Base-by-base conservation (phyloP, 64 coral and sea anemone species). In the Pocillopora damicornis region DNA sequence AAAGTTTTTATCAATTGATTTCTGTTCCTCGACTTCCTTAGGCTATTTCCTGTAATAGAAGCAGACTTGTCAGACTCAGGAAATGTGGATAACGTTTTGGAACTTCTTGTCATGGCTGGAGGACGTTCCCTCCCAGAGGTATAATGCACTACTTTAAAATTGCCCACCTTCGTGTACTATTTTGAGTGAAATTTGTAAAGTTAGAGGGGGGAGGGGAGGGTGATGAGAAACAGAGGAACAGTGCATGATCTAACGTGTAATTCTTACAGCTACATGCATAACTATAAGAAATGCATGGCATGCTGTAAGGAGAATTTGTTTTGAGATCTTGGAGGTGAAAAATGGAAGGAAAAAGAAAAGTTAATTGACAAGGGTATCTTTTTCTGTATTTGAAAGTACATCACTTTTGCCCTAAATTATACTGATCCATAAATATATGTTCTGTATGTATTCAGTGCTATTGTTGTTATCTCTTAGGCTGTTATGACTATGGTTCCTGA, bases 401-500 rank as follows among this genome's bases (percentile, higher is more conserved):
- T 1, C 61, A 4, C 1, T 15, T 15, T 63, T 13, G 1, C 61
- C 25, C 0, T 71, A 71, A 71, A 25, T 71, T 71, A 30, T 71
- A n/a, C 67, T 30, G 30, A 30, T 30, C 30, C 67, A 71, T 7
- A 14, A 16, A 38, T n/a, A 17, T 60, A 2, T 79, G 5, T 60
- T 2, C 76, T 79, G 37, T n/a, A 25, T 22, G 76, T 79, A 79
- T 37, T 79, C 6, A 9, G 2, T 51, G 42, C 42, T 51, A 34
- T 11, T 20, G n/a, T 56, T 45, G 15, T 56, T 79, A 9, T 79
- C 86, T 18, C 89, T 0, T 15, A 98, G 95, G 92, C 95, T 18
- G 74, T 98, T 6, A 98, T 98, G 95, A 94, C 92, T 2, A 92
- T 98, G 87, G 95, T 98, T 13, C 95, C 95, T 63, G 95, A 98